Base-by-base conservation (phyloP, 2,113 vertebrate species). In the Ameiurus melas region DNA sequence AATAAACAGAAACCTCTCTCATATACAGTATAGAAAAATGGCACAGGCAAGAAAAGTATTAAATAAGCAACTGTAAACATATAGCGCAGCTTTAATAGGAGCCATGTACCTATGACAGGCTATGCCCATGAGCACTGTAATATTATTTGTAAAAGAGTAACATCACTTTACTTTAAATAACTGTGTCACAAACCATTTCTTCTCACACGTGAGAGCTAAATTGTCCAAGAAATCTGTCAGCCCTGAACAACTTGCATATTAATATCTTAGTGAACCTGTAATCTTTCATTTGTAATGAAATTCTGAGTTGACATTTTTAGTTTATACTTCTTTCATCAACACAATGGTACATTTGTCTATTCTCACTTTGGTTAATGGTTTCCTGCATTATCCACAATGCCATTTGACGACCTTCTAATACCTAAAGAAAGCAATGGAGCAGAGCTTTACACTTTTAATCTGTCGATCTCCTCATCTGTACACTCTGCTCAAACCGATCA, bases 1-100 rank as follows among this genome's bases (percentile, higher is more conserved):
- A 92, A 92, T 90, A 94, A 90, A 92, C 57, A 62, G 22, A 83
- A 83, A 62, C 5, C 57, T 60, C 20, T 25, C 57, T 83, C 16
- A 62, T 39, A 39, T 16, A 43, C 53, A 36, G 30, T 13, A 36
- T 17, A 39, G 30, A 81, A 83, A 62, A 80, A 78, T 47, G 4
- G 22, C 39, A 78, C 10, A 51, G 53, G 17, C n/a, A 57, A 33
- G n/a, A 0, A 58, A 81, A 27, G 33, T 62, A 83, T 83, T 43
- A 62, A 60, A 25, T 43, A 25, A 6, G 30, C 13, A 62, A 20
- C 20, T 43, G 9, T 62, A 62, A 79, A 79, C 27, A 25, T 57
- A 80, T 20, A 55, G 17, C 1, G 1, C 16, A 20, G 47, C 27
- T 80, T 80, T 81, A 57, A 33, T 20, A 20, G 27, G 36, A 57